Base-by-base conservation (phyloP, 2,797 vertebrate genomes). In the Cossypha caffra region DNA sequence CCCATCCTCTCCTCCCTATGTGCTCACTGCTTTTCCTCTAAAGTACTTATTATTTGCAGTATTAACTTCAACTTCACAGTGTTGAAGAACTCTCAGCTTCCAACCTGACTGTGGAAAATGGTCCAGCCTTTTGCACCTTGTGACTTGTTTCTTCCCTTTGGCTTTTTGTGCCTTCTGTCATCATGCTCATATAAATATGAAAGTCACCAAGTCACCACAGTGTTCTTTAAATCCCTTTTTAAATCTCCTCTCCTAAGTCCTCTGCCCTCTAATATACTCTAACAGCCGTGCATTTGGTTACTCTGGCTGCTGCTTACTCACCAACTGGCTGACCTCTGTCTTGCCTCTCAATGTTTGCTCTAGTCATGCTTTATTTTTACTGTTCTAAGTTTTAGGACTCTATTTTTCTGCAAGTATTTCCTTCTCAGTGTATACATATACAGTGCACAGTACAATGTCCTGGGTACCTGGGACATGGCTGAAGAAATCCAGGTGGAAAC, bases 21-120 rank as follows among this genome's bases (percentile, higher is more conserved):
- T 85, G 20, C 38, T 51, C 64, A 43, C 24, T 57, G 57, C 28
- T 40, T 52, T 71, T 74, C 35, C 54, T 66, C 62, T 33, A 3
- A 43, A 37, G 43, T 17, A 18, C 13, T 51, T 26, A 17, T n/a
- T 17, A n/a, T 12, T 3, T 48, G 42, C 37, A 45, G 29, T 3
- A 33, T 40, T 71, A 75, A 67, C 43, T 67, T 58, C 19, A 86
- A 15, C 37, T 57, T 74, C 25, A 61, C 42, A 57, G 31, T 1
- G 35, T 12, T 64, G 38, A 52, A 66, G 52, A 92, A 50, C 57
- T 18, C 6, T 33, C 16, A 61, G 43, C 38, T 64, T 69, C 43
- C 38, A 13, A 12, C 13, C 12, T 0, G 0, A 3, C 25, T 21
- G 47, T 23, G 43, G 21, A 71, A 61, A 45, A 20, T 2, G 2